Evolutionary conservation across 2,888 invertebrate species (phyloP), one percentile per base, ranked within the genome.

Genomic region (Leptopilina syphax): DNA sequence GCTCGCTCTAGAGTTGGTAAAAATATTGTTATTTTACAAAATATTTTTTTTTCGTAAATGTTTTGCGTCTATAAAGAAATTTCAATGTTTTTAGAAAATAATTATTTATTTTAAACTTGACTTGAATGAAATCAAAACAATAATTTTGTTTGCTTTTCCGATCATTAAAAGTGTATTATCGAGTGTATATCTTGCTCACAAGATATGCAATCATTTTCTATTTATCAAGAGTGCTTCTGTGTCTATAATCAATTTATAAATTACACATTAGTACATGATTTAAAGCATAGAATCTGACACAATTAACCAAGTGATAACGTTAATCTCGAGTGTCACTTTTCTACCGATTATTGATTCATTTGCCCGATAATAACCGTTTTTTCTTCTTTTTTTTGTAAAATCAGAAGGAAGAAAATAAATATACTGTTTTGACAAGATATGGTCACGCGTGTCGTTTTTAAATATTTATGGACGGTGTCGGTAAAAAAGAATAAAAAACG

Each of bases 301-400:
- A 27, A 70, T 27, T 13, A 54, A 13, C n/a, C n/a, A 13, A 27
- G 27, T 54, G 54, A 70, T 70, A n/a, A 70, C 12, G 1, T 9
- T 70, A 70, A 70, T 70, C 70, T 70, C 70, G 1, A 54, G 50
- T 54, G 10, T 44, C 7, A 50, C 41, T 13, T 66, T 41, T n/a
- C 5, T 66, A 66, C 44, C 6, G 3, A 66, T 66, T 66, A 7
- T 66, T 44, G 63, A 63, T 63, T 63, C 9, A 63, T 63, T 24
- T 24, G 24, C n/a, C 3, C 34, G 34, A 65, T 65, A 41, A 27
- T 12, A 10, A 13, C 1, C 34, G 65, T 8, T 44, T 44, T 7
- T 44, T 44, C 3, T 4, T 44, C 27, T 18, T 18, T 65, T 27
- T 10, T 27, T 34, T 34, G 3, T 34, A 34, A 34, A 1, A 34